Base-by-base conservation (phyloP, 2,113 vertebrate genomes). In the Clarias magur region DNA sequence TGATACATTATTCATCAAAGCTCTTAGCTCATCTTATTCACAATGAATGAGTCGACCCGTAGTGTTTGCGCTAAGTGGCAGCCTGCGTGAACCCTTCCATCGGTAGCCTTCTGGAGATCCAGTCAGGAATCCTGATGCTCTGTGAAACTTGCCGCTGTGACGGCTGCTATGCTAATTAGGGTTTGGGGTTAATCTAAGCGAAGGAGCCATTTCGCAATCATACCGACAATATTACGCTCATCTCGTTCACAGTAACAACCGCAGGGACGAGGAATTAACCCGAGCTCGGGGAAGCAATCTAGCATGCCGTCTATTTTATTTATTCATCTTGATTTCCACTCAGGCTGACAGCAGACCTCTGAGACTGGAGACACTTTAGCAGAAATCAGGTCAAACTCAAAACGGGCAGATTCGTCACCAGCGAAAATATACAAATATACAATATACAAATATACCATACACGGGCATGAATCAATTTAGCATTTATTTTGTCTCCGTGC, bases 1-100 rank as follows among this genome's bases (percentile, higher is more conserved):
- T 2, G 23, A 70, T 87, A 5, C 82, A 82, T 82, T 73, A 86
- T 86, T 81, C 63, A 86, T 80, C 78, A 82, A 82, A 82, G 34
- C 38, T 30, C 68, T 59, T 11, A 19, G 59, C 11, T 54, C 54
- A 48, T 70, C 63, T 57, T 68, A 80, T 86, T 86, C 79, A 59
- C 79, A 65, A 54, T 82, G 27, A 75, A 82, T 38, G 67, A 87
- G 68, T 42, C 9, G 23, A 48, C 48, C 60, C 12, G 23, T 56
- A 76, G 59, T 15, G 15, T 34, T 57, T n/a, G 48, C 27, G 34
- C 15, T 67, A 68, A 42, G 81, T 5, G 15, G 3, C 11, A 83
- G 42, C 38, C 27, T 19, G 11, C 6, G 12, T 67, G n/a, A 83
- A 68, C 38, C 25, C 3, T 5, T 1, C 10, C 10, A 3, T 11